Evolutionary conservation across 2,113 vertebrate species (phyloP), one percentile per base, ranked within the genome.

Genomic region (Myotis lucifugus): DNA sequence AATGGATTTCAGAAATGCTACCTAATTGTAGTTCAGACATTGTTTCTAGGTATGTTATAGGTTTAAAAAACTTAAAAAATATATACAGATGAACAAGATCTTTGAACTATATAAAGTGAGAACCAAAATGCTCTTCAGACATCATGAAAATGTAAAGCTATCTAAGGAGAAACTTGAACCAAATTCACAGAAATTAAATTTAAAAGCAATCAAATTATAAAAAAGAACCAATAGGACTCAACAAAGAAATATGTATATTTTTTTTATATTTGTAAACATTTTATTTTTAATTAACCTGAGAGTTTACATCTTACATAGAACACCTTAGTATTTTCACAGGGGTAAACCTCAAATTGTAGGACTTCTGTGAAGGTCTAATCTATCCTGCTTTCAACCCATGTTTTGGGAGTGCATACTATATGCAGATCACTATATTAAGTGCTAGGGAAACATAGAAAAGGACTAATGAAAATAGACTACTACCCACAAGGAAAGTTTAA

Each of bases 101-200:
- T 90, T 83, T 90, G 72, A 37, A 5, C 34, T 81, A 7, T 52
- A 17, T 82, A 61, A 96, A 42, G 25, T 67, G 25, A 77, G 37
- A 94, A 67, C 14, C 12, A 88, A 69, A 3, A 74, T 88, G 89
- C 87, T 23, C 12, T 94, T 54, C 93, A 83, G 69, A 86, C 29
- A 40, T n/a, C 18, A 59, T 61, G 42, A 91, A 91, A 87, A 84
- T 78, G 3, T 37, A 61, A 74, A 72, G 18, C 42, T 86, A 17
- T 74, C 54, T 93, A 42, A 88, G 88, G 90, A 32, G 56, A 87
- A 73, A 78, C 1, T 6, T 59, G 23, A 46, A 54, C 4, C 10
- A 77, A 85, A 82, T 77, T 87, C 9, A 92, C 17, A 95, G 25
- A 88, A 64, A 81, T 81, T 90, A 84, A 87, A 66, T 82, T 95